phyloP scores from a whole-genome alignment of 2,797 vertebrate genomes.

The Helostoma temminkii region DNA sequence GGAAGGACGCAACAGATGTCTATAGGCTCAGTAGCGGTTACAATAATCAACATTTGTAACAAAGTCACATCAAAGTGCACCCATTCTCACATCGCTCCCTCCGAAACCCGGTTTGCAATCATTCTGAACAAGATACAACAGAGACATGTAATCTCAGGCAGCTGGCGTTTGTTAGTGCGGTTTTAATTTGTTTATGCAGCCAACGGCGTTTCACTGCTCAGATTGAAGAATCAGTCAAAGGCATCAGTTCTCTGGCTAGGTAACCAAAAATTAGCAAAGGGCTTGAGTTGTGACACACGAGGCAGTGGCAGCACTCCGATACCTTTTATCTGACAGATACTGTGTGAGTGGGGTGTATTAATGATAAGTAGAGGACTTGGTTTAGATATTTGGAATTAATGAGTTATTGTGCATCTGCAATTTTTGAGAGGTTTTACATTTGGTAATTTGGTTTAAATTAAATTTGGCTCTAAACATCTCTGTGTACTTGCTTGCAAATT shows the following conservation, averaged over 20 bases:
- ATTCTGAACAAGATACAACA: slow-evolving; percentile 58
- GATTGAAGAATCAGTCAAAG: slow-evolving; percentile 48
- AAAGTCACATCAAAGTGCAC: slow-evolving; percentile 62
- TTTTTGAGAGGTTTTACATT: slow-evolving; percentile 14
- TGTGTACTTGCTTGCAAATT: background rate
- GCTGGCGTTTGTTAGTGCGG: slow-evolving; percentile 45
- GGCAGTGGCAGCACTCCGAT: slow-evolving; percentile 34
- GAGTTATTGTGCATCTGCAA: slow-evolving; percentile 7
- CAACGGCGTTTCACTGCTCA: slow-evolving; percentile 33
- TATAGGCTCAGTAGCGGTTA: slow-evolving; percentile 36
- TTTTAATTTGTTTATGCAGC: slow-evolving; percentile 71
- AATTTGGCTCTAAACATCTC: slow-evolving; percentile 22
- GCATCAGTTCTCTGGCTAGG: slow-evolving; percentile 41
- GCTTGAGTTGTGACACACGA: slow-evolving; percentile 19
- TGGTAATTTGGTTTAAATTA: slow-evolving; percentile 6
- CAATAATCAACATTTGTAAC: slow-evolving; percentile 40
- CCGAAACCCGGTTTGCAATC: slow-evolving; percentile 34
- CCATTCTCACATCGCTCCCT: slow-evolving; percentile 25
- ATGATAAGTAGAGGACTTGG: background rate
- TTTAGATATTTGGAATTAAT: slow-evolving; percentile 24
- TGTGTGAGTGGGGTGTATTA: background rate
- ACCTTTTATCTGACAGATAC: slow-evolving; percentile 29
- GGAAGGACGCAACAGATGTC: slow-evolving; percentile 10
- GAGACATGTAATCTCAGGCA: slow-evolving; percentile 64
- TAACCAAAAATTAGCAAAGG: slow-evolving; percentile 50